Conservation (phyloP, 1,140 invertebrate species). For the Streblospio benedicti region DNA sequence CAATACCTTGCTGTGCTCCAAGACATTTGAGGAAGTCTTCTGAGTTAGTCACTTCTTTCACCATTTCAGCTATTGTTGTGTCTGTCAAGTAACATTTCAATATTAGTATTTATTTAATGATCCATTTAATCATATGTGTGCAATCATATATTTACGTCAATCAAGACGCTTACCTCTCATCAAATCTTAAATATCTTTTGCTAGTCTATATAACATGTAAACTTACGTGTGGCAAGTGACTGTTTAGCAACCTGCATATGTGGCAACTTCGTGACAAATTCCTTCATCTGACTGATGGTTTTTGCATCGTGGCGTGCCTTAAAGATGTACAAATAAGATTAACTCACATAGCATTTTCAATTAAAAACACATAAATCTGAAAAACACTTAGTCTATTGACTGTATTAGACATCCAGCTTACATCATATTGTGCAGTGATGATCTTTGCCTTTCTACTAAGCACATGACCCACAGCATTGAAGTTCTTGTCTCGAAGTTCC, state of each 20-base stretch:
- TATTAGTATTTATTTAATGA: slow-evolving; percentile 7
- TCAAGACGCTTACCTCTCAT: too few species aligned
- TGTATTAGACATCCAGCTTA: slow-evolving; percentile 29
- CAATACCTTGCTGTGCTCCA: slow-evolving; percentile 63
- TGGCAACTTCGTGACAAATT: slow-evolving; percentile 81
- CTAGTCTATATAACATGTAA: too few species aligned
- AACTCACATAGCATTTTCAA: too few species aligned
- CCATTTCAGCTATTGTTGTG: slow-evolving; percentile 65
- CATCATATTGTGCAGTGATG: slow-evolving; percentile 72
- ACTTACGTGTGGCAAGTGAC: slow-evolving; percentile 60
- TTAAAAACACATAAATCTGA: too few species aligned
- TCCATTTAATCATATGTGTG: too few species aligned
- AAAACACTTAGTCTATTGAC: not conserved
- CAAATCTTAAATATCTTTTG: too few species aligned
- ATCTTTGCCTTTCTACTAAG: slow-evolving; percentile 78
- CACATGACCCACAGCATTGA: slow-evolving; percentile 77
- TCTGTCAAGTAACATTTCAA: slow-evolving; percentile 49
- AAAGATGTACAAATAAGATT: slow-evolving; percentile 10
- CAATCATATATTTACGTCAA: too few species aligned
- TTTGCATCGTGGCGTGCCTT: slow-evolving; percentile 73
- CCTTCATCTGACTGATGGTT: slow-evolving; percentile 85
- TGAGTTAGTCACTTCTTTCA: slow-evolving; percentile 62
- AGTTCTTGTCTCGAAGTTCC: slow-evolving; percentile 83
- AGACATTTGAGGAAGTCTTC: slow-evolving; percentile 60
- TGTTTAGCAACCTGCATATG: slow-evolving; percentile 80